Evolutionary conservation across 2,797 vertebrate genomes (phyloP), one percentile per base, ranked within the genome.

Genomic region (Galago senegalensis): DNA sequence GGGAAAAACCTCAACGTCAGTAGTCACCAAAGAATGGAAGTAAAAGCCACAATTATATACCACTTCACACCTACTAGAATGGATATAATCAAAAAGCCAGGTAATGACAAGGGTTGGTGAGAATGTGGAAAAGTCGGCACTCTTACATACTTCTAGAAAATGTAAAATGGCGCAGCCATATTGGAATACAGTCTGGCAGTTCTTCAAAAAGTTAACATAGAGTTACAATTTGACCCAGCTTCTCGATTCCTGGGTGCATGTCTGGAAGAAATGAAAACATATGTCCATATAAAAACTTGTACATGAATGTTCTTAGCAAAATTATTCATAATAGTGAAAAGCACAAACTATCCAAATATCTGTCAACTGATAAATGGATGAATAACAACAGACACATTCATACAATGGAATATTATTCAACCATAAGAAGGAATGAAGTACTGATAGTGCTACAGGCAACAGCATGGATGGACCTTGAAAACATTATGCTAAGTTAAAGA

Each of bases 21-120:
- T 80, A 84, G 73, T 92, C 80, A 53, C 49, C 37, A 80, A 73
- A 83, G 43, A 96, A 80, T 81, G 53, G 11, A 91, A 96, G 67
- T 60, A 27, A 88, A 94, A 76, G 14, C 3, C n/a, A 72, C 43
- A 81, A 43, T 79, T 56, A 75, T 37, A 34, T 89, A 43, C 27
- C 27, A 73, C 46, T 89, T 89, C 31, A 79, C 49, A 83, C 14
- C 17, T 40, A 77, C 8, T 89, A 93, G 40, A 25, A 87, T 87
- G 34, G 31, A 7, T 69, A 49, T 96, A 91, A 91, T 72, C 0
- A 67, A 80, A 89, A 65, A 72, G 20, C 49, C 72, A 87, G 37
- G 63, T 82, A 89, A n/a, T 72, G 89, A 77, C 67, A 79, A 46
- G 37, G 76, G 37, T 76, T 73, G 21, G 3, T 69, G 18, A 61